These are phyloP conservation scores for Helicoverpa zea DNA, from an alignment of 1,140 invertebrate species.

Conservation along the genomic window DNA sequence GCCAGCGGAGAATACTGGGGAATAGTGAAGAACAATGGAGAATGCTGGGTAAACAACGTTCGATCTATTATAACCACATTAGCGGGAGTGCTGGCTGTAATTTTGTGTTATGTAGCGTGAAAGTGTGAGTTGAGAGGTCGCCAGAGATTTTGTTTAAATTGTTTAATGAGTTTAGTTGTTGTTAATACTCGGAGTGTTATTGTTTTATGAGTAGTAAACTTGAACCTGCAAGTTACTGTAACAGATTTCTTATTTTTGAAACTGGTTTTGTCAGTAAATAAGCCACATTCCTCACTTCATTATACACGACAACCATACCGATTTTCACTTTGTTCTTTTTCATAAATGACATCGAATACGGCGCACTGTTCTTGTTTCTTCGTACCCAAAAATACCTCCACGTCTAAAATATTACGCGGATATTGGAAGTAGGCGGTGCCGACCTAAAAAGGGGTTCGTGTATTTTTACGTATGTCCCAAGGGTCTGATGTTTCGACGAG, in stretches of 20 bases:
- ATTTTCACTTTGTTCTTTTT: not conserved
- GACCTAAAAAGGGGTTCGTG: constrained; percentile 24
- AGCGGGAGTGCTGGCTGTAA: constrained; percentile 7
- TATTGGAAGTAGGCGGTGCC: constrained; percentile 39
- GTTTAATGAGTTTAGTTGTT: not conserved
- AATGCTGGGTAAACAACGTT: constrained; percentile 60
- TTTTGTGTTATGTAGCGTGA: not conserved
- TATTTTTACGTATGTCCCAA: constrained; percentile 44
- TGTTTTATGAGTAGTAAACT: too few species aligned
- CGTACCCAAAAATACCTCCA: constrained; percentile 17
- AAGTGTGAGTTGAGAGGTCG: not conserved
- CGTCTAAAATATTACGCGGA: constrained; percentile 39
- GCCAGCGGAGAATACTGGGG: constrained; percentile 25
- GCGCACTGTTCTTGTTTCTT: not conserved
- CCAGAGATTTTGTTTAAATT: constrained; percentile 12
- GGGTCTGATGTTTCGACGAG: constrained; percentile 36
- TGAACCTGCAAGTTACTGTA: too few species aligned
- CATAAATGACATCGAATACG: not conserved
- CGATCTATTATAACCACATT: constrained; percentile 48
- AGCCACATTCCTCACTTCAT: not conserved
- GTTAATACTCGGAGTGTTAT: not conserved
- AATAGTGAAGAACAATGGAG: constrained; percentile 28
- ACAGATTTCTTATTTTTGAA: too few species aligned
- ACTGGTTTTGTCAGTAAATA: too few species aligned
- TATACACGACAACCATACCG: not conserved